Conservation (phyloP, 2,113 vertebrate genomes). For the Sula dactylatra region DNA sequence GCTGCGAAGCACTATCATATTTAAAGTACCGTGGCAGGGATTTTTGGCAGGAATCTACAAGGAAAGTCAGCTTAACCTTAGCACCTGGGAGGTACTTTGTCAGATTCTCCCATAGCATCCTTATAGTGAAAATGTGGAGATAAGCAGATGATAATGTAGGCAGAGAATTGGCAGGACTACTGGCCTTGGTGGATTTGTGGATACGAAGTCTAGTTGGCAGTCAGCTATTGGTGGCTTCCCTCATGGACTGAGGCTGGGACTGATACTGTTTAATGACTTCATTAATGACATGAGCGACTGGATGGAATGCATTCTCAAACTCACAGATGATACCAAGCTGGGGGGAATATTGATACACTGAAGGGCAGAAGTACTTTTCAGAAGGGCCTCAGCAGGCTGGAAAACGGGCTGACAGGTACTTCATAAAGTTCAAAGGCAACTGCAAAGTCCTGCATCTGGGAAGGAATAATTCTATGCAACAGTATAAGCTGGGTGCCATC, state of each 20-base stretch:
- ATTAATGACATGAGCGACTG: background rate
- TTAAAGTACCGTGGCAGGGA: background rate
- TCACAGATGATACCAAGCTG: background rate
- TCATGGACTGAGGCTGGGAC: background rate
- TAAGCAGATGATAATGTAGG: background rate
- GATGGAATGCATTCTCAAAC: background rate
- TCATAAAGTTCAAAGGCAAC: background rate
- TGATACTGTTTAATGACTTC: background rate
- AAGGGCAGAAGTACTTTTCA: background rate
- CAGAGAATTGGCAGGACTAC: background rate
- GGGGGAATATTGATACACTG: background rate
- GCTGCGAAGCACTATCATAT: background rate
- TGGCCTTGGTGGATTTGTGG: background rate
- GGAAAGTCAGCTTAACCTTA: background rate
- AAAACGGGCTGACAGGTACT: background rate
- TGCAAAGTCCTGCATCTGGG: background rate
- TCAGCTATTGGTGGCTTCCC: background rate
- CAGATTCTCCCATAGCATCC: background rate
- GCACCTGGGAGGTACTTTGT: background rate
- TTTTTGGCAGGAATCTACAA: background rate
- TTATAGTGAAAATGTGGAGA: background rate
- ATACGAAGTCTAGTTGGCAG: background rate
- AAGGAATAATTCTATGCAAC: background rate
- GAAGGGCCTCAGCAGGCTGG: background rate
- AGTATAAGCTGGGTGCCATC: background rate